Base-by-base conservation (phyloP, 2,797 vertebrate species). In the Tapera naevia region DNA sequence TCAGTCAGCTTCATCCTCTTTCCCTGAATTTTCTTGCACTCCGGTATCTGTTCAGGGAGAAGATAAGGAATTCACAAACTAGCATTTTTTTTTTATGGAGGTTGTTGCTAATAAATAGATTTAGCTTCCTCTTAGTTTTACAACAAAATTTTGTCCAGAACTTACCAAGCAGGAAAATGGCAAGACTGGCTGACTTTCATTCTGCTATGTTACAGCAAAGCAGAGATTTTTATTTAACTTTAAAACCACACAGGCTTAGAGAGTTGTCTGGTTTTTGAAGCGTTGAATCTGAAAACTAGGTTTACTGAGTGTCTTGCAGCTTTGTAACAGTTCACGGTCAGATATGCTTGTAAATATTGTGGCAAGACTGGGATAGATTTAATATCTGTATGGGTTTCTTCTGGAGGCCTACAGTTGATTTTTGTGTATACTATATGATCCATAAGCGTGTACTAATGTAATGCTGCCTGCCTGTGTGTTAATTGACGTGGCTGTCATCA, bases 121-220 rank as follows among this genome's bases (percentile, higher is more conserved):
- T 39, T 33, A 54, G 17, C 10, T 12, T 57, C 7, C 15, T 58
- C 13, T 37, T 78, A 51, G 9, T 69, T 81, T 76, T 51, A 50
- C 17, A 22, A 56, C 37, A 58, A 54, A 67, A 32, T n/a, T 41
- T 81, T 79, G 32, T 39, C 8, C 23, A 74, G 53, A 50, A 60
- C 21, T 60, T 85, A 2, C 0, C n/a, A 57, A 39, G 27, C 60
- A n/a, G 7, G 17, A 48, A 17, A 81, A 54, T 0, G 1, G 13
- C 33, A 70, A 69, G 39, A 79, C 19, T 33, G 17, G 4, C 27
- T 78, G 51, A 17, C 62, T 73, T 73, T 43, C 4, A 48, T 58
- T 76, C 33, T 65, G 11, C 21, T 62, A 7, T 4, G 3, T 57
- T 82, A 37, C 1, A 86, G 39, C 27, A 53, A 82, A 82, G 32